These are phyloP conservation scores for Cataglyphis altisquamis DNA, from an alignment of 2,888 invertebrate species.

Conservation along the genomic window DNA sequence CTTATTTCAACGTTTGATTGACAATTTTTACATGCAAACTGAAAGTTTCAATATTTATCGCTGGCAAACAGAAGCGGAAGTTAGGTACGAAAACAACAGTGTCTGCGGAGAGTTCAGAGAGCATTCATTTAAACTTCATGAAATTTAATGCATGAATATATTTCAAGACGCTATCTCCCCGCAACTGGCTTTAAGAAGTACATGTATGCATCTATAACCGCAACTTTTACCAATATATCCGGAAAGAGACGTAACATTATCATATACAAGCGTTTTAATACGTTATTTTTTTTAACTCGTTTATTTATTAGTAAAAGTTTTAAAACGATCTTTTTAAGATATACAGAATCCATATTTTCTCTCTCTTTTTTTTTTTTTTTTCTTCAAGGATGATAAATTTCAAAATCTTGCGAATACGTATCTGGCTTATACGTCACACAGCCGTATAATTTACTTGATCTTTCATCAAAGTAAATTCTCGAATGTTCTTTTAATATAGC, in stretches of 20 bases:
- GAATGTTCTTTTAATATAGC: neutral
- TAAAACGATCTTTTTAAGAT: neutral
- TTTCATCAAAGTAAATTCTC: neutral
- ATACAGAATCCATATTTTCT: constrained; percentile 4
- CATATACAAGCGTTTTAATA: neutral
- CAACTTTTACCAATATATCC: constrained; percentile 24
- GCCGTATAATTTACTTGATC: neutral
- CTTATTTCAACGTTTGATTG: constrained; percentile 54
- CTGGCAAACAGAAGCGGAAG: constrained; percentile 43
- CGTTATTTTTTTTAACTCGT: neutral
- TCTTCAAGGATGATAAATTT: constrained; percentile 4
- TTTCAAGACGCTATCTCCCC: constrained; percentile 37
- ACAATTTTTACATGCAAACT: constrained; percentile 48
- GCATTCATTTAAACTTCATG: constrained; percentile 48
- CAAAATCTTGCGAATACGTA: neutral
- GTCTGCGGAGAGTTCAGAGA: constrained; percentile 33
- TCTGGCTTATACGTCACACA: neutral
- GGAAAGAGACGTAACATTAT: neutral
- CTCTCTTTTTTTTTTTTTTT: neutral
- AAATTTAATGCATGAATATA: constrained; percentile 53
- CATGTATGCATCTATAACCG: neutral
- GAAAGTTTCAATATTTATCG: constrained; percentile 53
- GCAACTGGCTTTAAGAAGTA: constrained; percentile 18
- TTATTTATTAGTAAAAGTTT: neutral
- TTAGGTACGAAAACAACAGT: constrained; percentile 48